Evolutionary conservation across 2,888 invertebrate genomes (phyloP), one percentile per base, ranked within the genome.

Genomic region (Nudaria mundana): DNA sequence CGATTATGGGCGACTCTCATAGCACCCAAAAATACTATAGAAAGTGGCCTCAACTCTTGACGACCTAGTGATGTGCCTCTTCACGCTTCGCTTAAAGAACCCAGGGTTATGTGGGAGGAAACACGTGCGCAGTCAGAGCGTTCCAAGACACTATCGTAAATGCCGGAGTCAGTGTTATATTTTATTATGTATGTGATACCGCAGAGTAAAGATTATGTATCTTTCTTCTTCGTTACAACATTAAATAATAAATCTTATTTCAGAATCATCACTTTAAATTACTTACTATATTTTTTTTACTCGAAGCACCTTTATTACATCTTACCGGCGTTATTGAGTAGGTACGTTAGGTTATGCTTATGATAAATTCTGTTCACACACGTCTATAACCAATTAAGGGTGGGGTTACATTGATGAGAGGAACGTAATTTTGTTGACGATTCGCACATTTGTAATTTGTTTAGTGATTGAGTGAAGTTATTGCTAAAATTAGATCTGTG

Each of bases 331-430:
- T 56, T 54, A 53, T 53, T 56, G 54, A 51, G 52, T 53, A 57
- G 54, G 48, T 37, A 32, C 43, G 29, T 49, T 41, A 30, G 11
- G 40, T 51, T 63, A 33, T 44, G 36, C 58, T 59, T 52, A 76
- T 78, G 77, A 81, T 80, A 71, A 73, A 78, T 76, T 73, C 58
- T 63, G 67, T 75, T 76, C 71, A 71, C 75, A 75, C 70, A 72
- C 69, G 67, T 56, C 54, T 56, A 45, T 44, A 57, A 53, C 48
- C 48, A 59, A 69, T 67, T 73, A 73, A 69, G 66, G 63, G 6
- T 43, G 37, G 2, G 64, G 5, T 8, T 36, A 40, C 33, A 57
- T 57, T 68, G 36, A 34, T 30, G 30, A 37, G 25, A 3, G 3
- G 26, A 30, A 38, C 23, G 28, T 37, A 37, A 42, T 42, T 34